Percentiles rank a stretch among this genome's conserved stretches.
Conservation (phyloP, 2,888 invertebrate genomes). For the Ennomos quercinarius region DNA sequence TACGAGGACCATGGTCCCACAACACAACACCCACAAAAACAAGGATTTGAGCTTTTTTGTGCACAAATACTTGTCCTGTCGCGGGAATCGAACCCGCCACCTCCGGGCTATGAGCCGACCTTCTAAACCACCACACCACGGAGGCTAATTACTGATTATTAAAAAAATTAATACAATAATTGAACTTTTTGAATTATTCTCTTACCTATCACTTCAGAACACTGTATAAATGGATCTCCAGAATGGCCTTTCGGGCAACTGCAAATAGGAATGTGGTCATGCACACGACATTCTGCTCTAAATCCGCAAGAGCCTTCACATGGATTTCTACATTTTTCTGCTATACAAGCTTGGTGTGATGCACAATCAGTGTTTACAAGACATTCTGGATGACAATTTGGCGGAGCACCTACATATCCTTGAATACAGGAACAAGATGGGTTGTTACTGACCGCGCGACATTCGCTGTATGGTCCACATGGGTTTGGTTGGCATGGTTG, state of each 20-base stretch:
- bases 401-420: conserved; percentile 90
- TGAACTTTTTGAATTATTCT: conserved; percentile 11
- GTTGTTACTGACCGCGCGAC: conserved; percentile 88
- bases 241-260: conserved; percentile 90
- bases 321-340: conserved; percentile 92
- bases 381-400: conserved; percentile 94
- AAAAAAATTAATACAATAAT: no score
- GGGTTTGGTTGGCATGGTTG: conserved; percentile 91
- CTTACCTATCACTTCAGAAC: conserved; percentile 84
- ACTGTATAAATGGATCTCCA: conserved; percentile 93
- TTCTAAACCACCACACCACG: no score
- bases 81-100: no score
- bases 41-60: no score
- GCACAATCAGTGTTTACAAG: conserved; percentile 93
- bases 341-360: conserved; percentile 91
- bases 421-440: conserved; percentile 92
- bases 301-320: conserved; percentile 93
- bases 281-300: conserved; percentile 91
- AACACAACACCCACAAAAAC: no score
- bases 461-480: conserved; percentile 93
- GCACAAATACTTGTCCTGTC: no score
- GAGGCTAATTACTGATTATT: no score
- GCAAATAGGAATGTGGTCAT: conserved; percentile 93
- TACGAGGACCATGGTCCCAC: no score
- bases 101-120: no score